These are phyloP conservation scores for Hippopotamyrus pictus DNA, from an alignment of 2,797 vertebrate genomes.

Conservation along the genomic window DNA sequence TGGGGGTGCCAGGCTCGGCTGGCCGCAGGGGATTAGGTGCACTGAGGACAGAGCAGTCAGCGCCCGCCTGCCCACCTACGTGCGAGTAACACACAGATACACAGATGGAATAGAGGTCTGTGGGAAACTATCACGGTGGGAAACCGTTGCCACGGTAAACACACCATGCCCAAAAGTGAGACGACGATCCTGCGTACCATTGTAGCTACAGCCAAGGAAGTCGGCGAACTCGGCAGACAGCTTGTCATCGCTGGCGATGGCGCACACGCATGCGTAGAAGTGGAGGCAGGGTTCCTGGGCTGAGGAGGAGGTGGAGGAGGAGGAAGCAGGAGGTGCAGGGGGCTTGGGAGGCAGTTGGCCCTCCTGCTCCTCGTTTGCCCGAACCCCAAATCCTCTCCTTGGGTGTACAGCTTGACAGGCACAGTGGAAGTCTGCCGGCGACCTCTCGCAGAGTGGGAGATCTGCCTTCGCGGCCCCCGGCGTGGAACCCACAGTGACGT, in stretches of 20 bases:
- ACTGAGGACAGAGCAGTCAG: neutral
- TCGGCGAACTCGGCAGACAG: conserved; percentile 76
- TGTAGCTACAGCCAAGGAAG: conserved; percentile 66
- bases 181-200: conserved; percentile 51
- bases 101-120: no score
- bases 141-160: neutral
- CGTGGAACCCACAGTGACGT: conserved; percentile 63
- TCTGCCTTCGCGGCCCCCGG: conserved; percentile 40
- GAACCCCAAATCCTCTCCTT: conserved; percentile 8
- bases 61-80: neutral
- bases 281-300: conserved; percentile 66
- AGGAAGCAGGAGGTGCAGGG: neutral
- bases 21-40: neutral
- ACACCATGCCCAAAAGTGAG: neutral
- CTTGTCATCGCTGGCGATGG: conserved; percentile 79
- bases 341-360: neutral
- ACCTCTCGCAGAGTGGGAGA: conserved; percentile 29
- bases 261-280: conserved; percentile 89
- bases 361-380: conserved; percentile 6
- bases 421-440: conserved; percentile 42
- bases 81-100: neutral
- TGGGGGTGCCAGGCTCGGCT: neutral
- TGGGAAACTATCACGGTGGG: neutral
- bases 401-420: conserved; percentile 42
- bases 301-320: neutral